These are phyloP conservation scores for Palythoa caribaeorum DNA, from an alignment of 92 coral and sea anemone species.

Conservation along the genomic window DNA sequence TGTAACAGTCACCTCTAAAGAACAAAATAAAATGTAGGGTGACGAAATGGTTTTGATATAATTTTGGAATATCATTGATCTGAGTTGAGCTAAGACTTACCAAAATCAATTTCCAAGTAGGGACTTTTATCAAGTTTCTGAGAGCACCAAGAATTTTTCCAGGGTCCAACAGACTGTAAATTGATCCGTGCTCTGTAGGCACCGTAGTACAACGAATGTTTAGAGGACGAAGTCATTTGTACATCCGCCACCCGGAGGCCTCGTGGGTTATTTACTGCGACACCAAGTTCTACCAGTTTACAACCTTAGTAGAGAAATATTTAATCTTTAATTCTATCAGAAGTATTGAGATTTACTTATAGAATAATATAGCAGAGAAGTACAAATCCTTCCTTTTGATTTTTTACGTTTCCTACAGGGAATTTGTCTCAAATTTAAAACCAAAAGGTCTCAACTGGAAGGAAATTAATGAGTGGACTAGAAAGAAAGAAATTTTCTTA, in stretches of 20 bases:
- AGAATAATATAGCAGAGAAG: too few species aligned
- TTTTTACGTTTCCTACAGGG: too few species aligned
- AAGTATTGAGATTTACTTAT: too few species aligned
- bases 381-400: too few species aligned
- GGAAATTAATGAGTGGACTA: too few species aligned
- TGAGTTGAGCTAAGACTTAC: background rate
- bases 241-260: slow-evolving; percentile 12
- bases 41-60: background rate
- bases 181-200: slow-evolving; percentile 16
- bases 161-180: background rate
- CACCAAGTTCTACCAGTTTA: slow-evolving; percentile 21
- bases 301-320: background rate
- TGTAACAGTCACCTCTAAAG: background rate
- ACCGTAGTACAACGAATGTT: background rate
- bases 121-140: slow-evolving; percentile 4
- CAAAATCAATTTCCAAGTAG: slow-evolving; percentile 27
- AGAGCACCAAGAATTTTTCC: slow-evolving; percentile 14
- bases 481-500: too few species aligned
- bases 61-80: too few species aligned
- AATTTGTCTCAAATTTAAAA: too few species aligned
- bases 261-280: slow-evolving; percentile 15
- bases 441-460: too few species aligned
- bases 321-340: background rate
- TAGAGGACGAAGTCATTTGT: slow-evolving; percentile 23
- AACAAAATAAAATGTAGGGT: background rate